Base-by-base conservation (phyloP, 1,140 invertebrate species). In the Rhopalosiphum padi region DNA sequence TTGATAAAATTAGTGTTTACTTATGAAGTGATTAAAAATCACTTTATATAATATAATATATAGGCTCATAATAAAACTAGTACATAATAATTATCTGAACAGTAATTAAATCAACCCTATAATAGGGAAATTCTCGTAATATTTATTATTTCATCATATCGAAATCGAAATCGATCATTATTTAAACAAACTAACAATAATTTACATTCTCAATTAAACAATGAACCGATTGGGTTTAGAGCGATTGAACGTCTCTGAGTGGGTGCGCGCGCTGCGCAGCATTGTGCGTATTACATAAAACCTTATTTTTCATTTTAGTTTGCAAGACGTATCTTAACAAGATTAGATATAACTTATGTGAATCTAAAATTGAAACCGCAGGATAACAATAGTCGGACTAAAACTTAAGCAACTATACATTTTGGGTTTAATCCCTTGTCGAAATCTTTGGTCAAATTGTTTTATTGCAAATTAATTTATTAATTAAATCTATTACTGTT, bases 391-490 rank as follows among this genome's bases (percentile, higher is more conserved):
- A 37, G 82, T 43, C 22, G 83, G 23, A 43, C 23, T 46, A 43
- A 86, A 86, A 86, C 83, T 86, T 25, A 25, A 86, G 43, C 46
- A 86, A 86, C 83, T 86, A 86, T 86, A 15, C 7, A 86, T 86
- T 86, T 86, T 43, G 7, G 4, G 41, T 86, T 15, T 15, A 41
- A 23, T 30, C 83, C 22, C 37, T 85, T 41, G 82, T 85, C 83
- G 25, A 86, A 86, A 86, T 86, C 9, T 23, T 86, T 43, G 7
- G 83, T 86, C 30, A 23, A 86, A 86, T 85, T 86, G 82, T 41
- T 83, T 86, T 25, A 41, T 86, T 43, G 11, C 22, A 46, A 23
- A 86, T 30, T 86, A 21, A 83, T 83, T 83, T 41, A 83, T 83
- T 83, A 22, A 83, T 83, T 83, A 83, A 83, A 83, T n/a, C 60